Conservation (phyloP, 2,888 invertebrate species). For the Copidosoma aretas region DNA sequence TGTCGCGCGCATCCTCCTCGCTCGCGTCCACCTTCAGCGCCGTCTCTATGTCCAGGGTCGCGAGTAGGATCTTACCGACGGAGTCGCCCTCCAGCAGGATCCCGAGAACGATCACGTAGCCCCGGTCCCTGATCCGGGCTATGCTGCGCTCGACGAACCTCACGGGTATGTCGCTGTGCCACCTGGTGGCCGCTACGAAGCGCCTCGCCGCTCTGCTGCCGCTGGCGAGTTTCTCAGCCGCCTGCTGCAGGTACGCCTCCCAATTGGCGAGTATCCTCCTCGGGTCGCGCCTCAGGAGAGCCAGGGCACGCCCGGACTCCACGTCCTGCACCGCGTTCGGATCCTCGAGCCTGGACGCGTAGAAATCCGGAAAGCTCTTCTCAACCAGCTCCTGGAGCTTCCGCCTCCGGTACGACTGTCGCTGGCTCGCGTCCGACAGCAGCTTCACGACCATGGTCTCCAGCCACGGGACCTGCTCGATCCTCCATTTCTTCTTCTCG, state of each 20-base stretch:
- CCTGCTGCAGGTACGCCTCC: slow-evolving; percentile 29
- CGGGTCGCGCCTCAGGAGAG: slow-evolving; percentile 12
- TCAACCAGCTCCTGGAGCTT: background rate
- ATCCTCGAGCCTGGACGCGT: slow-evolving; percentile 14
- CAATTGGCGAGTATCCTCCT: slow-evolving; percentile 27
- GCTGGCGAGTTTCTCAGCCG: background rate
- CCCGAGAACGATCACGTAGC: slow-evolving; percentile 16
- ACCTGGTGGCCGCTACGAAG: slow-evolving; percentile 19
- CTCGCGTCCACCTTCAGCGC: background rate
- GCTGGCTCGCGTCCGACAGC: background rate
- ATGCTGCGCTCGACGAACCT: slow-evolving; percentile 30
- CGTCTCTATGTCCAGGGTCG: background rate
- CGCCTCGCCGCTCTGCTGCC: slow-evolving; percentile 9
- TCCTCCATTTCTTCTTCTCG: background rate
- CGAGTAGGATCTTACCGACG: slow-evolving; percentile 8
- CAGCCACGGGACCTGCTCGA: slow-evolving; percentile 36
- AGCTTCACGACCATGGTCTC: slow-evolving; percentile 4
- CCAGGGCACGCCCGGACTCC: slow-evolving; percentile 9
- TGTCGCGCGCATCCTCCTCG: background rate
- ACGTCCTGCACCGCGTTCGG: slow-evolving; percentile 13
- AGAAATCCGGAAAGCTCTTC: slow-evolving; percentile 24
- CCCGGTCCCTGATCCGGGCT: background rate
- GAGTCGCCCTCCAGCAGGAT: slow-evolving; percentile 15
- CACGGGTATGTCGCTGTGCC: slow-evolving; percentile 30
- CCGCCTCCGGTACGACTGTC: background rate